phyloP scores from a whole-genome alignment of 1,140 invertebrate genomes.

The Vanessa atalanta region DNA sequence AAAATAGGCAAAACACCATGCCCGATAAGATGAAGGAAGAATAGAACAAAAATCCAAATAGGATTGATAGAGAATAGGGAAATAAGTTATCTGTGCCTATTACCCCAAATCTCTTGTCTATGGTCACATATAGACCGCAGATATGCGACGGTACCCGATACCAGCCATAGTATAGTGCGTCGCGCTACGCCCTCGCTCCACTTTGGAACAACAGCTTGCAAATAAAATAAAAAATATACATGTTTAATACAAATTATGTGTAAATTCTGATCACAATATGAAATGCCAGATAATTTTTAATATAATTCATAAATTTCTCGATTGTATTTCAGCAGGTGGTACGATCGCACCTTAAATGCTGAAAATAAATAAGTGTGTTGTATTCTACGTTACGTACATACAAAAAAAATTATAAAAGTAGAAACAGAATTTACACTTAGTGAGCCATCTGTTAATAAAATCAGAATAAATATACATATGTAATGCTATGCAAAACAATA shows the following conservation, averaged over 20 bases:
- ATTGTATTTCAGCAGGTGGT: too few species aligned
- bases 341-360: too few species aligned
- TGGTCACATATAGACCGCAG: conserved; percentile 35
- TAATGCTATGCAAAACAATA: neutral
- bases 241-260: conserved; percentile 27
- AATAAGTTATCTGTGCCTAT: conserved; percentile 32
- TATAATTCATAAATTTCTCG: neutral
- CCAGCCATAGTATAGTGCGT: conserved; percentile 41
- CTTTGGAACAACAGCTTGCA: conserved; percentile 42
- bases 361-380: too few species aligned
- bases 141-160: conserved; percentile 35
- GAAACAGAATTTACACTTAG: conserved; percentile 24
- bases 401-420: neutral
- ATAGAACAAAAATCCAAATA: conserved; percentile 24
- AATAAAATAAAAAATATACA: conserved; percentile 36
- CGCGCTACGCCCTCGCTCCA: conserved; percentile 36
- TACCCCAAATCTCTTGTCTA: conserved; percentile 34
- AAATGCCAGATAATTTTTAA: neutral
- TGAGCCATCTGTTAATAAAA: conserved; percentile 23
- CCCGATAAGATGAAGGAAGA: neutral
- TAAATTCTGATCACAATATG: conserved; percentile 15
- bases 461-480: neutral
- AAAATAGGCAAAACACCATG: neutral
- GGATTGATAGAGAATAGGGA: conserved; percentile 13
- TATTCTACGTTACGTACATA: too few species aligned